Percentiles rank a stretch among this genome's conserved stretches.
Evolutionary conservation across 2,888 invertebrate species (phyloP).

Genomic region (Apodemia hepburni): DNA sequence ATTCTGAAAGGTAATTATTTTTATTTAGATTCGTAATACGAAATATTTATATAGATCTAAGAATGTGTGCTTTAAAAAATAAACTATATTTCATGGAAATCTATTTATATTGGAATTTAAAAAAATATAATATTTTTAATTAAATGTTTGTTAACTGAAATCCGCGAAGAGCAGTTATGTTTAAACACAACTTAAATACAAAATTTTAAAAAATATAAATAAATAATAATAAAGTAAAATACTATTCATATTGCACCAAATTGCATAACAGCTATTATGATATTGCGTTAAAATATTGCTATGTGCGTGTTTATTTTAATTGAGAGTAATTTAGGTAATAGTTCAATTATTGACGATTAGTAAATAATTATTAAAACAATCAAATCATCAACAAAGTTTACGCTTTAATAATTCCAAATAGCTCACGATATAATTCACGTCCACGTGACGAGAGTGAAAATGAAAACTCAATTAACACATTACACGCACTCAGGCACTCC

Average conservation of each 20-base stretch:
- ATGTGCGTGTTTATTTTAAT: constrained; percentile 31
- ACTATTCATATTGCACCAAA: constrained; percentile 25
- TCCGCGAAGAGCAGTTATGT: neutral
- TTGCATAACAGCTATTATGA: constrained; percentile 30
- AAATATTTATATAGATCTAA: neutral
- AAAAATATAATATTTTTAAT: neutral
- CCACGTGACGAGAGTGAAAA: constrained; percentile 55
- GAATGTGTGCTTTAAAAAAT: neutral
- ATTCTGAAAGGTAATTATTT: constrained; percentile 11
- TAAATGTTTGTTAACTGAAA: constrained; percentile 2
- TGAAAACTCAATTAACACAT: constrained; percentile 50
- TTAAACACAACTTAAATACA: neutral
- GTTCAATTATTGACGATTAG: constrained; percentile 39
- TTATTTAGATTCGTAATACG: neutral
- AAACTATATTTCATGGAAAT: neutral
- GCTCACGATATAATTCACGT: constrained; percentile 35
- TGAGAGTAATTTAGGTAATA: constrained; percentile 35
- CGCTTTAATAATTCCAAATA: constrained; percentile 17
- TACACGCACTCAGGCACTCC: constrained; percentile 52
- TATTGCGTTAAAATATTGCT: constrained; percentile 12
- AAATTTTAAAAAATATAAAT: neutral
- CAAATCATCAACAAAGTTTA: constrained; percentile 21
- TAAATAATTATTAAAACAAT: constrained; percentile 40
- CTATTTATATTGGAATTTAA: neutral
- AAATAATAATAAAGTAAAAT: neutral